A percentile compares a stretch with the other conserved stretches of the same genome.
phyloP scores from a whole-genome alignment of 2,113 vertebrate species.

The Ursus arctos region DNA sequence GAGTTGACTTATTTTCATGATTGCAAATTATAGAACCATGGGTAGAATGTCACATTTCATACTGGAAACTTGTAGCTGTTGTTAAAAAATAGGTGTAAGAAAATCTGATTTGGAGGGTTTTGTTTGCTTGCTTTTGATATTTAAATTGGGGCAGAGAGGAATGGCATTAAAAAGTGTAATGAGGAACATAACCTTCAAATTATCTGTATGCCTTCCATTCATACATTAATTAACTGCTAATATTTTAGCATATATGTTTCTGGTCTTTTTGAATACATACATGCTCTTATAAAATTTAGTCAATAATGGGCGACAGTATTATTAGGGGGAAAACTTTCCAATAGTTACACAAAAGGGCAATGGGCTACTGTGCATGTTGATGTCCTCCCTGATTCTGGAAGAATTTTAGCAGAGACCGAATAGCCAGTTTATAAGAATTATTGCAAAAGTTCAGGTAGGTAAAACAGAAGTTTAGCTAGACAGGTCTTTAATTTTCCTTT shows the following conservation, averaged over 20 bases:
- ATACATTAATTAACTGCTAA: not conserved
- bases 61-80: not conserved
- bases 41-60: slow-evolving; percentile 28
- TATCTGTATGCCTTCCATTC: not conserved
- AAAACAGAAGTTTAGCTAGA: not conserved
- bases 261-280: not conserved
- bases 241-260: slow-evolving; percentile 40
- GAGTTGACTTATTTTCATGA: slow-evolving; percentile 45
- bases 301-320: not conserved
- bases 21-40: slow-evolving; percentile 31
- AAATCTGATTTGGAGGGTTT: not conserved
- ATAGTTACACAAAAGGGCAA: not conserved
- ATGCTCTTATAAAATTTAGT: not conserved
- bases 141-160: not conserved
- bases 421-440: not conserved
- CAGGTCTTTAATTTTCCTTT: slow-evolving; percentile 57
- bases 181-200: not conserved
- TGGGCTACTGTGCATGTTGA: not conserved
- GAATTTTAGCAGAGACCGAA: slow-evolving; percentile 29
- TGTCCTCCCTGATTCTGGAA: not conserved
- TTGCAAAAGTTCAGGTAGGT: not conserved
- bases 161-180: not conserved
- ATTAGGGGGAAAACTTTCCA: not conserved
- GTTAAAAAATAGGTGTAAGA: not conserved
- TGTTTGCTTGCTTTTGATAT: slow-evolving; percentile 22